Conservation (phyloP, 2,888 invertebrate genomes). For the Neocrepidodera transversa region DNA sequence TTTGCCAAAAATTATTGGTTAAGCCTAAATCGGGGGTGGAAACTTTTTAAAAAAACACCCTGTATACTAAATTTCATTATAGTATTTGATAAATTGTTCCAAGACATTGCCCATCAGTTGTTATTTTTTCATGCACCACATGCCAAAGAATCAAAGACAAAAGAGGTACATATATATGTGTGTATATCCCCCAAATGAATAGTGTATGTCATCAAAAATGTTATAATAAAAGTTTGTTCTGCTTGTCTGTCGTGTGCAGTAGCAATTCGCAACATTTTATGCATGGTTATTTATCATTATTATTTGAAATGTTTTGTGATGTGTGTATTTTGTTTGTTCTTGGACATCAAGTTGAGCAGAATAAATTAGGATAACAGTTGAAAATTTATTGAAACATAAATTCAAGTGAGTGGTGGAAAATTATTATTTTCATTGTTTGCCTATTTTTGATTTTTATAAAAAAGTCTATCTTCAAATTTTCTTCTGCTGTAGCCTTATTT, state of each 20-base stretch:
- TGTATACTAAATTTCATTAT: no score
- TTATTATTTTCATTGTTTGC: background rate
- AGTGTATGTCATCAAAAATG: conserved; percentile 24
- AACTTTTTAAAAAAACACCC: no score
- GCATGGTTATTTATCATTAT: conserved; percentile 7
- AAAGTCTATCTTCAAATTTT: no score
- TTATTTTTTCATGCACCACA: conserved; percentile 49
- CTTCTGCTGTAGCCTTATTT: no score
- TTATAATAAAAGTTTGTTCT: conserved; percentile 23
- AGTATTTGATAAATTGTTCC: background rate
- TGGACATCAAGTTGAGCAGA: background rate
- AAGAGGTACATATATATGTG: conserved; percentile 10
- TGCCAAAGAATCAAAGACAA: conserved; percentile 25
- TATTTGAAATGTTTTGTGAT: conserved; percentile 14
- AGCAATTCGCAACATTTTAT: conserved; percentile 8
- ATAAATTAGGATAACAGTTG: background rate
- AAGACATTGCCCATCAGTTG: background rate
- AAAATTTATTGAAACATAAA: background rate
- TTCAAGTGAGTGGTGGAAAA: conserved; percentile 2
- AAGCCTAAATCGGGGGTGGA: no score
- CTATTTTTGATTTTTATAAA: no score
- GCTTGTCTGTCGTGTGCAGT: conserved; percentile 16
- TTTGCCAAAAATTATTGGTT: no score
- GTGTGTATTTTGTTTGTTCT: conserved; percentile 9
- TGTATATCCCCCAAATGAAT: conserved; percentile 25